Base-by-base conservation (phyloP, 2,888 invertebrate species). In the Athripsodes cinereus region DNA sequence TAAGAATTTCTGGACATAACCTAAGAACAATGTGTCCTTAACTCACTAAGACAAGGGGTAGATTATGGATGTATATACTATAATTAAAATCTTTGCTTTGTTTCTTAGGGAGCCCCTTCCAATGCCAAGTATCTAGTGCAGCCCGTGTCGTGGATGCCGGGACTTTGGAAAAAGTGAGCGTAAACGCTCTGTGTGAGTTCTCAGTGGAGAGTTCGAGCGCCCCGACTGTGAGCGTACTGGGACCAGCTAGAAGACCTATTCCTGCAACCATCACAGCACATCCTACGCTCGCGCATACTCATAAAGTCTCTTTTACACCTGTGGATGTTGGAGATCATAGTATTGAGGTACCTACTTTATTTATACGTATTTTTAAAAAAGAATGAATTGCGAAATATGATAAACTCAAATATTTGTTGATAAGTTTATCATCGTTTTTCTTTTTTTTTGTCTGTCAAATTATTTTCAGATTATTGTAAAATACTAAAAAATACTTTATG, bases 291-390 rank as follows among this genome's bases (percentile, higher is more conserved):
- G 44, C 48, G 3, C 44, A 78, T 66, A 77, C 78, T 64, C 83
- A 79, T 64, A 82, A 81, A 13, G 76, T 84, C 10, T 81, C 84
- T 53, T 94, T 94, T 67, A 89, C 90, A 6, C 94, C 94, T 1
- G 82, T 87, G 51, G 93, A 94, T 71, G 94, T 95, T 55, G 94
- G 96, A 34, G 96, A 96, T 74, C 94, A 95, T 70, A 92, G 92
- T 64, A 90, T 95, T 50, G 94, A 95, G 78, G 89, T 88, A 60
- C n/a, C n/a, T n/a, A n/a, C n/a, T n/a, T n/a, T n/a, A n/a, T n/a
- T n/a, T n/a, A n/a, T n/a, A n/a, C n/a, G n/a, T n/a, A n/a, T n/a
- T n/a, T n/a, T n/a, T n/a, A n/a, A n/a, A n/a, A n/a, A n/a, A n/a
- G n/a, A n/a, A n/a, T n/a, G n/a, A n/a, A n/a, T n/a, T n/a, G n/a